Base-by-base conservation (phyloP, 2,113 vertebrate genomes). In the Amazona vittata region DNA sequence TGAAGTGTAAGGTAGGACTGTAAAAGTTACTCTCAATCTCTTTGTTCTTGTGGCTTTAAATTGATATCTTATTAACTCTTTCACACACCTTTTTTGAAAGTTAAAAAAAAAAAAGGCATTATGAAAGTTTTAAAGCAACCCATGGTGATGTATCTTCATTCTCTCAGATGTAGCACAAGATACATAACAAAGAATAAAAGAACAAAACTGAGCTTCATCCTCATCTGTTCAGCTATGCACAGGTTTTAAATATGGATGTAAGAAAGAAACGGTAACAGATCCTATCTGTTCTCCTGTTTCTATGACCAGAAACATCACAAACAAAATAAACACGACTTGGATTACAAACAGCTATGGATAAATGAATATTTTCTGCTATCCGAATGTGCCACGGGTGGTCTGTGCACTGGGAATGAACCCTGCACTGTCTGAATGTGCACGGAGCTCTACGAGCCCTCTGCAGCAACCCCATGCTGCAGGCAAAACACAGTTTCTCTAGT, bases 151-250 rank as follows among this genome's bases (percentile, higher is more conserved):
- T 4, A 67, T 31, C 68, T 86, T 81, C 22, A 64, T 86, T 74
- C 15, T 70, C 50, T 89, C 18, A 69, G 60, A 90, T 18, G 52
- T 24, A 89, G 71, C 37, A 85, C 53, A 81, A 80, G 31, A 68
- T 22, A 89, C 0, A 1, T 26, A 88, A 78, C 46, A 81, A 90
- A 91, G 44, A 90, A 60, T 68, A 71, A 74, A 93, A 89, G 52
- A 50, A 50, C 25, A 88, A 78, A 90, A 68, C 47, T 86, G 92
- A 96, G 55, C 71, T 90, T 81, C 76, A 78, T 92, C 80, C 86
- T 93, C 76, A 75, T 81, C 50, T 77, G 52, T 90, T 92, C 50
- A 89, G 62, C 29, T 89, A 68, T 24, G 75, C 69, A 87, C 33
- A 69, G 81, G 24, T 84, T 91, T 95, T 89, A 96, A 68, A 35